Evolutionary conservation across 2,113 vertebrate genomes (phyloP).

Genomic region (Ammodytes dubius): DNA sequence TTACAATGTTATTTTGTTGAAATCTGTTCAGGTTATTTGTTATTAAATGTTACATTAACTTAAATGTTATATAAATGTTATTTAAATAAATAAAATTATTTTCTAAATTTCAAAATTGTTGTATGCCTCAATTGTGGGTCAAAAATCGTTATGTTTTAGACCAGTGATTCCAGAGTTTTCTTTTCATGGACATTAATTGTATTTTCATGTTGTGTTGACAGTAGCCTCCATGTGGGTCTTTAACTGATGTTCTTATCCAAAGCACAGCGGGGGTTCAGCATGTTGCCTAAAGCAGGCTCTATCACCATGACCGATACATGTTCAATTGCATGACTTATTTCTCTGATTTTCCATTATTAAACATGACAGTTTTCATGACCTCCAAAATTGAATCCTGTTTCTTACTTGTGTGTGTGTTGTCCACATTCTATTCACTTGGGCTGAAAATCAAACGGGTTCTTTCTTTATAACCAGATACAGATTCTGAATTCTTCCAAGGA

Average conservation of each 20-base stretch:
- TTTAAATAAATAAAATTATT: no score
- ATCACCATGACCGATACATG: conserved; percentile 29
- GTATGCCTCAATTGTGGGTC: no score
- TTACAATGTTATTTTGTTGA: no score
- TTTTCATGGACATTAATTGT: no score
- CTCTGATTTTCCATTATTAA: conserved; percentile 19
- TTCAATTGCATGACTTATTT: conserved; percentile 47
- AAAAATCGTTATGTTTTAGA: no score
- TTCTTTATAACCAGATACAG: no score
- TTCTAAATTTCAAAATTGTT: no score
- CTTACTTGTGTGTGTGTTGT: conserved; percentile 17
- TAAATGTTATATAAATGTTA: no score
- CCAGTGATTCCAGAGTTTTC: no score
- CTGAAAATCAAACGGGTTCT: neutral
- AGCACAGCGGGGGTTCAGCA: conserved; percentile 11
- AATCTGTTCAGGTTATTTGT: no score
- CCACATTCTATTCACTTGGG: neutral
- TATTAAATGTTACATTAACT: no score
- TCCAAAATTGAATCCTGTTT: neutral
- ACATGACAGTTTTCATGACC: neutral
- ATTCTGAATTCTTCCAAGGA: conserved; percentile 20
- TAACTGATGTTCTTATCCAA: neutral
- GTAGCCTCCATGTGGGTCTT: neutral
- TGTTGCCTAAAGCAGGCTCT: conserved; percentile 12
- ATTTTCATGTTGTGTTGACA: neutral